Percentiles rank a stretch among this genome's conserved stretches.
These are phyloP conservation scores for Rhagoletis zephyria DNA, from an alignment of 1,140 invertebrate genomes.

Conservation along the genomic window DNA sequence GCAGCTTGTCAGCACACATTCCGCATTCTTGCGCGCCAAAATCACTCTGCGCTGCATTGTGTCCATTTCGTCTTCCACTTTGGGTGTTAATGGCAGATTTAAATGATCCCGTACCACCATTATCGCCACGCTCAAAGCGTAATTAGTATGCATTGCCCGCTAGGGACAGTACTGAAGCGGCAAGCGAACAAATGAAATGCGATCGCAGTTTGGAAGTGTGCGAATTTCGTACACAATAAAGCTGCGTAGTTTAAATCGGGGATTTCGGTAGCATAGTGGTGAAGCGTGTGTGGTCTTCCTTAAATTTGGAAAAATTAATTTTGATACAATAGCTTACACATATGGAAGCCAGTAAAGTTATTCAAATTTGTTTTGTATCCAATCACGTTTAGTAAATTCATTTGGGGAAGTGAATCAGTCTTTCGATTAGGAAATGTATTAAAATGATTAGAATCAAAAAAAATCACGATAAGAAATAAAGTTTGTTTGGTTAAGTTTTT, in stretches of 20 bases:
- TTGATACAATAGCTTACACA: too few relatives aligned
- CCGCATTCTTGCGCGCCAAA: conserved; percentile 5
- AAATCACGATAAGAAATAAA: too few relatives aligned
- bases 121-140: not conserved
- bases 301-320: not conserved
- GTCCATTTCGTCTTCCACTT: conserved; percentile 38
- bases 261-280: not conserved
- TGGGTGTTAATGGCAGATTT: conserved; percentile 43
- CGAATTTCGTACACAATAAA: not conserved
- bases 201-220: not conserved
- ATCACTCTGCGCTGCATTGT: not conserved
- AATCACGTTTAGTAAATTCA: too few relatives aligned
- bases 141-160: conserved; percentile 11
- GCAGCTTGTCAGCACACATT: not conserved
- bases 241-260: not conserved
- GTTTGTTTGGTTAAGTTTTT: too few relatives aligned
- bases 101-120: conserved; percentile 37
- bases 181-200: not conserved
- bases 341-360: too few relatives aligned
- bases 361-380: too few relatives aligned
- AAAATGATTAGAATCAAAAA: too few relatives aligned
- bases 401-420: too few relatives aligned
- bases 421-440: too few relatives aligned
- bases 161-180: too few relatives aligned
- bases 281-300: not conserved